A percentile compares a stretch with the other conserved stretches of the same genome.
phyloP scores from a whole-genome alignment of 2,888 invertebrate species.

The Helicoverpa assulta region DNA sequence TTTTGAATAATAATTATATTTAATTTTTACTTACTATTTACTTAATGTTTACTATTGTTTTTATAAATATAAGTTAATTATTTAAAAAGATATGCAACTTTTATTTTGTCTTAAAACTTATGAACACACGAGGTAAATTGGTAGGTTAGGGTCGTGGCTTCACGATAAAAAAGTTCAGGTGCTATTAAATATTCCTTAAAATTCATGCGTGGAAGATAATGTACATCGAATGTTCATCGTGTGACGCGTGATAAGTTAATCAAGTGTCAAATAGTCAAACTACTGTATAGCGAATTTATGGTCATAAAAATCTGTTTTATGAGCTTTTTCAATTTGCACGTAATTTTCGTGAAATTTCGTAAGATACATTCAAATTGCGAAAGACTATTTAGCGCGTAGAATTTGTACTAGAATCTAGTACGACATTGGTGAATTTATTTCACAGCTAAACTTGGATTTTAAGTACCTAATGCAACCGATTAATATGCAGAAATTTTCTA shows the following conservation, averaged over 20 bases:
- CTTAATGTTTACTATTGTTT: too few species aligned
- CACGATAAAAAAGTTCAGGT: slow-evolving; percentile 37
- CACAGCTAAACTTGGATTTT: slow-evolving; percentile 1
- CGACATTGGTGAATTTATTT: slow-evolving; percentile 5
- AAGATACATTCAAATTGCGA: not conserved
- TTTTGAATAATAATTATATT: too few species aligned
- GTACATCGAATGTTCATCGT: slow-evolving; percentile 40
- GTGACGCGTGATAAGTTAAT: slow-evolving; percentile 48
- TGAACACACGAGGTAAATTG: too few species aligned
- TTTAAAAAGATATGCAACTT: too few species aligned
- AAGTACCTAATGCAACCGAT: not conserved
- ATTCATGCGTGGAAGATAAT: slow-evolving; percentile 40
- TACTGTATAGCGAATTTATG: slow-evolving; percentile 23
- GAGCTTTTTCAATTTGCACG: not conserved
- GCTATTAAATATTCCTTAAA: slow-evolving; percentile 18
- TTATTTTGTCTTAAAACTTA: too few species aligned
- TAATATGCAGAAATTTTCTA: slow-evolving; percentile 12
- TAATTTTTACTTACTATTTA: too few species aligned
- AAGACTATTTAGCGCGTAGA: not conserved
- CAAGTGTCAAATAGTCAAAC: slow-evolving; percentile 47
- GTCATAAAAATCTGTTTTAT: not conserved
- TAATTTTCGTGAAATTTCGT: not conserved
- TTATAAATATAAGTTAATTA: too few species aligned
- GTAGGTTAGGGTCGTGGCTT: slow-evolving; percentile 8
- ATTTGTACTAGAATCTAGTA: slow-evolving; percentile 2